Conservation (phyloP, 2,888 invertebrate genomes). For the Andrena hattorfiana region DNA sequence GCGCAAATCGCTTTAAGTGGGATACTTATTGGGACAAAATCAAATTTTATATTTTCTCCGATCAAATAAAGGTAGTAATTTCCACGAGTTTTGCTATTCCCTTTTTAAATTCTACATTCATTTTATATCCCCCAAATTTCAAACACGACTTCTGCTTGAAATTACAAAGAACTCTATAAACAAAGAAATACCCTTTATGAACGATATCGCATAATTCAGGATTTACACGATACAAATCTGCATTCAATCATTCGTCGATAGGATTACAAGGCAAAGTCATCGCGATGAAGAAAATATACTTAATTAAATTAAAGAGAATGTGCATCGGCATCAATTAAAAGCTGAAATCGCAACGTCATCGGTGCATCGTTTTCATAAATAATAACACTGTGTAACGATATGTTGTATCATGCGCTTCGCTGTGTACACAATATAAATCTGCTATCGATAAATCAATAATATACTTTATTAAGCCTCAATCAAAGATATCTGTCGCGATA, state of each 20-base stretch:
- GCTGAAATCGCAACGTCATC: background rate
- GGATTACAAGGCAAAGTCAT: background rate
- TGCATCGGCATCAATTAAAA: background rate
- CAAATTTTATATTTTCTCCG: no score
- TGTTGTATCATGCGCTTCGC: background rate
- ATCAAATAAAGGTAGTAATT: background rate
- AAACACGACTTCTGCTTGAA: no score
- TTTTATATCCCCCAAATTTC: background rate
- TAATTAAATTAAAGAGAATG: background rate
- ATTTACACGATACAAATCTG: no score
- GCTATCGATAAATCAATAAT: slow-evolving; percentile 11
- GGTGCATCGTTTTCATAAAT: background rate
- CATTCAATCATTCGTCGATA: background rate
- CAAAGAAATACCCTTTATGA: no score
- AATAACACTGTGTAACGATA: background rate
- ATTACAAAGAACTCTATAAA: no score
- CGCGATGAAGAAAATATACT: background rate
- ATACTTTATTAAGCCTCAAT: background rate
- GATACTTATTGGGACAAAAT: no score
- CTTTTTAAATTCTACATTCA: background rate
- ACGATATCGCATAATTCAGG: no score
- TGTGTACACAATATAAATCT: background rate
- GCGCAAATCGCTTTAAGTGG: no score
- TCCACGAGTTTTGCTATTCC: background rate
- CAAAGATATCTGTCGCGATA: slow-evolving; percentile 30